phyloP scores from a whole-genome alignment of 2,113 vertebrate species.

The Xenopus tropicalis region UCB_Xtro_10.0 CM004443.2:185257501-185258000 shows the following conservation, averaged over 20 bases:
- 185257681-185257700: conserved; percentile 6
- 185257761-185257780: conserved; percentile 16
- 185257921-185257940: neutral
- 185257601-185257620: neutral
- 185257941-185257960: neutral
- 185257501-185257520: no score
- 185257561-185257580: no score
- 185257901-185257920: conserved; percentile 20
- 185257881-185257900: neutral
- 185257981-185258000: neutral
- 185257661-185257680: neutral
- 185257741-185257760: conserved; percentile 12
- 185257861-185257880: conserved; percentile 1
- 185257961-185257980: neutral
- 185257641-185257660: neutral
- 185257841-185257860: conserved; percentile 10
- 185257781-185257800: conserved; percentile 2
- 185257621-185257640: neutral
- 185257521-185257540: no score
- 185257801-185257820: conserved; percentile 22
- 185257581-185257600: conserved; percentile 1
- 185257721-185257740: conserved; percentile 11
- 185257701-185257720: conserved; percentile 10
- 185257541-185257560: no score
- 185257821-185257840: conserved; percentile 6